Evolutionary conservation across 2,888 invertebrate genomes (phyloP).

Genomic region (Chrysomela aeneicollis): DNA sequence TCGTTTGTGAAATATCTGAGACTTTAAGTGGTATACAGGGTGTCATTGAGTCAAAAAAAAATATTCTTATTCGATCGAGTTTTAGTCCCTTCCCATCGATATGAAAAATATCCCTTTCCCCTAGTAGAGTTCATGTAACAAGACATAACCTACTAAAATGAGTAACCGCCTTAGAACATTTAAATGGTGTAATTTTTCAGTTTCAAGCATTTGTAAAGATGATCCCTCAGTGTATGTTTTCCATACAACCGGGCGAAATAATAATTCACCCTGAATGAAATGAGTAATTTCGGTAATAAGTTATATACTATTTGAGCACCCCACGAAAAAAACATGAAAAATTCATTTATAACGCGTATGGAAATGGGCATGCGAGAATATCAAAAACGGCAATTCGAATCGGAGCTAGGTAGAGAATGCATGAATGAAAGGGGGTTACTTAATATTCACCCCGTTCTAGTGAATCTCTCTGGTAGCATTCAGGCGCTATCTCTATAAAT

Average conservation of each 20-base stretch:
- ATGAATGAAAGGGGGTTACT: constrained; percentile 37
- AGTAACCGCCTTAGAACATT: neutral
- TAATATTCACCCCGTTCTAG: constrained; percentile 46
- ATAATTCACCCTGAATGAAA: constrained; percentile 5
- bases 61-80: no score
- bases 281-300: constrained; percentile 32
- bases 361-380: constrained; percentile 24
- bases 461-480: constrained; percentile 33
- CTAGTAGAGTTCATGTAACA: neutral
- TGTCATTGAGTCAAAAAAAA: no score
- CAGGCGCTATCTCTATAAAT: constrained; percentile 55
- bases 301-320: constrained; percentile 23
- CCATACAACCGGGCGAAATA: neutral
- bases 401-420: constrained; percentile 28
- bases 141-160: neutral
- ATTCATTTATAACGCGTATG: constrained; percentile 33
- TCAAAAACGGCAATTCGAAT: constrained; percentile 25
- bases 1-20: no score
- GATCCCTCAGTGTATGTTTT: constrained; percentile 2
- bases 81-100: neutral
- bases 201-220: neutral
- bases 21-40: no score
- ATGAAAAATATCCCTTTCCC: neutral
- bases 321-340: constrained; percentile 31
- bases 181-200: constrained; percentile 3